phyloP scores from a whole-genome alignment of 2,113 vertebrate genomes.

The Chascanopsetta lugubris region DNA sequence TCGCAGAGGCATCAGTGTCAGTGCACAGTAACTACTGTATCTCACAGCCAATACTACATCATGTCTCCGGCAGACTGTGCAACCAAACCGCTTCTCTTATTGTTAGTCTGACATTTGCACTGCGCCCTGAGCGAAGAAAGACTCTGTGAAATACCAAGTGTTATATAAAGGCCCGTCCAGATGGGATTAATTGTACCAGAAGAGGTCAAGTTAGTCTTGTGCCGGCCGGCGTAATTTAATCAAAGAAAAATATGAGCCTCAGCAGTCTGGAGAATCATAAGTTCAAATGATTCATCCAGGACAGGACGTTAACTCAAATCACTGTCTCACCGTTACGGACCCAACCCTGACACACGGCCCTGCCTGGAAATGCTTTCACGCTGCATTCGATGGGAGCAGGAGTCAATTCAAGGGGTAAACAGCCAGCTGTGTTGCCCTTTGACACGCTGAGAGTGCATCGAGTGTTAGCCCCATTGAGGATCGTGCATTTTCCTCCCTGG shows the following conservation, averaged over 20 bases:
- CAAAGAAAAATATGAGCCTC: conserved; percentile 17
- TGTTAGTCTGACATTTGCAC: conserved; percentile 59
- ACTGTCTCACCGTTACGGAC: neutral
- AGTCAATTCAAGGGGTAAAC: neutral
- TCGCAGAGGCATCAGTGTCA: conserved; percentile 27
- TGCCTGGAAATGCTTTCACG: neutral
- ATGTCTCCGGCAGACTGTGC: conserved; percentile 7
- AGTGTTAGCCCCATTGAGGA: neutral
- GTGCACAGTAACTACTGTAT: conserved; percentile 28
- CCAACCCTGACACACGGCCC: neutral
- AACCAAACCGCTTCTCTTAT: conserved; percentile 30
- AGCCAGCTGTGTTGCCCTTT: conserved; percentile 14
- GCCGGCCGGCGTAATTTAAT: conserved; percentile 22
- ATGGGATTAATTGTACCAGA: conserved; percentile 43
- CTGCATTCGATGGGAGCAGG: neutral
- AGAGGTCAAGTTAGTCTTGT: conserved; percentile 44
- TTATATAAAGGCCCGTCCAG: conserved; percentile 47
- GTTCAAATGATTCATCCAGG: conserved; percentile 8
- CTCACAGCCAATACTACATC: conserved; percentile 21
- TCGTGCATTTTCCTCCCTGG: neutral
- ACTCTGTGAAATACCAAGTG: conserved; percentile 57
- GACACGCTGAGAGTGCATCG: neutral
- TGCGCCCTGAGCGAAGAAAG: conserved; percentile 32
- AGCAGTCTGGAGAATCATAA: conserved; percentile 10
- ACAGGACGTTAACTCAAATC: conserved; percentile 5